Percentiles rank a stretch among this genome's conserved stretches.
Evolutionary conservation across 2,888 invertebrate species (phyloP).

Genomic region (Polia nebulosa): DNA sequence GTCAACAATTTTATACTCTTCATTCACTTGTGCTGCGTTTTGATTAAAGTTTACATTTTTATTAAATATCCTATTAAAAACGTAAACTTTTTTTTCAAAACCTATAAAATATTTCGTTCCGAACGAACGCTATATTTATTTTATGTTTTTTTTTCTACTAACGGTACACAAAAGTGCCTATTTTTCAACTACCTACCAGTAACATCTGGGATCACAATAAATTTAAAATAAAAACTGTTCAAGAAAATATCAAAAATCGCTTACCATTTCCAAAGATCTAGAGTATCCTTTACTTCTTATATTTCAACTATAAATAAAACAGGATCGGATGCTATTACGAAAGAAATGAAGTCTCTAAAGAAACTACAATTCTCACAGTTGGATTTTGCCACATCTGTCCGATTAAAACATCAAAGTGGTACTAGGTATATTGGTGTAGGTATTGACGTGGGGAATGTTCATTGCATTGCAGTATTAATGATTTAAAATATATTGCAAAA

Average conservation of each 20-base stretch:
- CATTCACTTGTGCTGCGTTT: background rate
- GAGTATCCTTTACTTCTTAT: conserved; percentile 57
- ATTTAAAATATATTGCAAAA: background rate
- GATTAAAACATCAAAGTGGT: conserved; percentile 55
- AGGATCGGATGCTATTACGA: conserved; percentile 55
- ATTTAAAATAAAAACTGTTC: background rate
- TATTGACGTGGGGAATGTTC: conserved; percentile 8
- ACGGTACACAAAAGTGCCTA: no score
- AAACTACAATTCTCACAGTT: conserved; percentile 52
- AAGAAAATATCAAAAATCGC: conserved; percentile 22
- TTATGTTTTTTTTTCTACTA: background rate
- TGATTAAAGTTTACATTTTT: background rate
- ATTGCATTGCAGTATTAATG: background rate
- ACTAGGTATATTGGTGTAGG: conserved; percentile 8
- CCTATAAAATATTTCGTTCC: background rate
- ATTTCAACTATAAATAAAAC: conserved; percentile 63
- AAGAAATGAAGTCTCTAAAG: conserved; percentile 58
- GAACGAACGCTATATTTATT: background rate
- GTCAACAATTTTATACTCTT: conserved; percentile 11
- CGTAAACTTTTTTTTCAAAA: background rate
- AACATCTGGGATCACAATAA: background rate
- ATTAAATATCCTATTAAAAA: background rate
- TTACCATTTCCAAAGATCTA: conserved; percentile 54
- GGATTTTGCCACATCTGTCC: conserved; percentile 56
- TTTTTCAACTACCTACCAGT: background rate